Evolutionary conservation across 2,888 invertebrate genomes (phyloP).

Genomic region (Pollenia labialis): DNA sequence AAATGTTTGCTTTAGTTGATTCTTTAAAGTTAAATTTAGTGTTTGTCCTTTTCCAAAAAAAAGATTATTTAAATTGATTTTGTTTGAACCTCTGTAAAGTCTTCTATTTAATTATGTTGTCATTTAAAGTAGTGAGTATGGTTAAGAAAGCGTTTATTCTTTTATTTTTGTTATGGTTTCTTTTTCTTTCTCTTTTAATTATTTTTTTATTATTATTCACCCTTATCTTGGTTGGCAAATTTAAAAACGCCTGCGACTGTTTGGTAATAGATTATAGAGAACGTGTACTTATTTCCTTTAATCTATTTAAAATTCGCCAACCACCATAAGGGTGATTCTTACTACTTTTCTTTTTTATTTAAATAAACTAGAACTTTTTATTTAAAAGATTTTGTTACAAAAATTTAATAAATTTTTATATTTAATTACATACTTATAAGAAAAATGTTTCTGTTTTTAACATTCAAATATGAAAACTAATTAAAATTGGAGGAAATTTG

Average conservation of each 20-base stretch:
- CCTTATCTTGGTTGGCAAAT: too few species aligned
- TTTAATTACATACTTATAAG: too few species aligned
- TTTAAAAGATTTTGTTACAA: neutral
- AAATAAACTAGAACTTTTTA: slow-evolving; percentile 7
- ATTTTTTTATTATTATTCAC: neutral
- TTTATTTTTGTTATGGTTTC: slow-evolving; percentile 33
- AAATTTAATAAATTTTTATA: slow-evolving; percentile 6
- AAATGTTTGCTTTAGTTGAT: slow-evolving; percentile 53
- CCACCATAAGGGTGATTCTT: too few species aligned
- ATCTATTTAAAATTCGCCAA: too few species aligned
- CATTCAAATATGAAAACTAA: too few species aligned
- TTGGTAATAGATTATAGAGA: too few species aligned
- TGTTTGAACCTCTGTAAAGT: slow-evolving; percentile 41
- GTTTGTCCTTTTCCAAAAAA: slow-evolving; percentile 44
- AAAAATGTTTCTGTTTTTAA: too few species aligned
- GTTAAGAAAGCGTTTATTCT: slow-evolving; percentile 26
- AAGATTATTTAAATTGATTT: neutral
- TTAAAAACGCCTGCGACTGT: too few species aligned
- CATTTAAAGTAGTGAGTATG: slow-evolving; percentile 22
- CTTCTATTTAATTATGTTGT: slow-evolving; percentile 48
- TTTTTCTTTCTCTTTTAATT: slow-evolving; percentile 1
- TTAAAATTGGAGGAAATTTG: too few species aligned
- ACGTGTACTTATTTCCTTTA: too few species aligned
- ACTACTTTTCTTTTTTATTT: neutral
- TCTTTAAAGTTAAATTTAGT: slow-evolving; percentile 35